Conservation (phyloP, 2,888 invertebrate genomes). For the Pyrocoelia pectoralis region DNA sequence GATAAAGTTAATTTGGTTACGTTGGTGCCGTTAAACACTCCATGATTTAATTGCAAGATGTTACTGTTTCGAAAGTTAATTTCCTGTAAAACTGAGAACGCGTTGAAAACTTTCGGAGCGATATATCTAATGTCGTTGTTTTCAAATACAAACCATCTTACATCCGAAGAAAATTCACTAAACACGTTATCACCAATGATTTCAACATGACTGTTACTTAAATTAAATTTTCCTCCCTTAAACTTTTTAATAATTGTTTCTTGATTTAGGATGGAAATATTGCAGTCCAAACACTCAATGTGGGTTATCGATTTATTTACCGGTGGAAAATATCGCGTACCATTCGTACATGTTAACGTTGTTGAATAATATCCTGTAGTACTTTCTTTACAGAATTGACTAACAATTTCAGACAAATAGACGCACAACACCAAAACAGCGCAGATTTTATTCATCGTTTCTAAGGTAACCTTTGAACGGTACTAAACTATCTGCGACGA, state of each 20-base stretch:
- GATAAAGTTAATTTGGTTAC: conserved; percentile 18
- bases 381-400: background rate
- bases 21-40: conserved; percentile 17
- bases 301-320: background rate
- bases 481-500: too few relatives aligned
- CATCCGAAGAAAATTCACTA: conserved; percentile 6
- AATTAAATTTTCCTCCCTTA: conserved; percentile 22
- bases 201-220: conserved; percentile 27
- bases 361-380: background rate
- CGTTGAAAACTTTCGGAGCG: conserved; percentile 22
- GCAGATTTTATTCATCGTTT: conserved; percentile 17
- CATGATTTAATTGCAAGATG: conserved; percentile 1
- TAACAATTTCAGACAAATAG: background rate
- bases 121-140: conserved; percentile 24
- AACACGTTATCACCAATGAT: conserved; percentile 19
- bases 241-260: conserved; percentile 15
- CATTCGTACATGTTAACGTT: background rate
- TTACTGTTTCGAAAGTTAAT: conserved; percentile 22
- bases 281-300: conserved; percentile 23
- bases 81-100: conserved; percentile 14
- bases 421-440: background rate
- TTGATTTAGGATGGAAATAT: conserved; percentile 23
- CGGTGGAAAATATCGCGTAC: conserved; percentile 6
- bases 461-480: too few relatives aligned
- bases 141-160: conserved; percentile 18